Base-by-base conservation (phyloP, 2,888 invertebrate genomes). In the Taenaris catops region DNA sequence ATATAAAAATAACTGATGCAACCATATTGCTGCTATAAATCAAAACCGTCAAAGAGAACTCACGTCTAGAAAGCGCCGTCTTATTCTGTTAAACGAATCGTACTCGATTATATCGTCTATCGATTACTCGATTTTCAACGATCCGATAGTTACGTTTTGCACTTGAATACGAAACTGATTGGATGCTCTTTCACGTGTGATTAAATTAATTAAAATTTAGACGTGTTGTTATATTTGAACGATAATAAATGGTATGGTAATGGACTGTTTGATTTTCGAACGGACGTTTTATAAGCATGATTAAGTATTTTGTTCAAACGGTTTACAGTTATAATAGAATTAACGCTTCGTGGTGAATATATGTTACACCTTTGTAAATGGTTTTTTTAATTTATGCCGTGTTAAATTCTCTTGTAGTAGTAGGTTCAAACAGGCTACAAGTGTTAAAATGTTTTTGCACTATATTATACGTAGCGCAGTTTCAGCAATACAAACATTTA, bases 161-260 rank as follows among this genome's bases (percentile, higher is more conserved):
- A 51, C 51, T 55, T 59, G 59, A 64, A 63, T 58, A 55, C 47
- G 41, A 37, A 28, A 39, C 45, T 61, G 60, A 68, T 66, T 63
- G 62, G 53, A 32, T 46, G 40, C 35, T 51, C 42, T 46, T 38
- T 46, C 41, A 42, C 36, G 44, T 44, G 46, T 48, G 46, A 50
- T 51, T 52, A 51, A 55, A 54, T 49, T 46, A 52, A 53, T 55
- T 53, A 53, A 51, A 51, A 45, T 46, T 34, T 48, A 41, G 38
- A 46, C 47, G 55, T 56, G 31, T 34, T 27, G 31, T 27, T 37
- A 29, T 35, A 32, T 20, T 20, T 33, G 20, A 17, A 53, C 42
- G 37, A 48, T 45, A 43, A 53, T 53, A 51, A 55, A 53, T 54
- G 55, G 49, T 54, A 45, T 44, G 43, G 41, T 34, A 37, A 42